A percentile compares a stretch with the other conserved stretches of the same genome.
phyloP scores from a whole-genome alignment of 1,140 invertebrate genomes.

The Anagrus nilaparvatae region DNA sequence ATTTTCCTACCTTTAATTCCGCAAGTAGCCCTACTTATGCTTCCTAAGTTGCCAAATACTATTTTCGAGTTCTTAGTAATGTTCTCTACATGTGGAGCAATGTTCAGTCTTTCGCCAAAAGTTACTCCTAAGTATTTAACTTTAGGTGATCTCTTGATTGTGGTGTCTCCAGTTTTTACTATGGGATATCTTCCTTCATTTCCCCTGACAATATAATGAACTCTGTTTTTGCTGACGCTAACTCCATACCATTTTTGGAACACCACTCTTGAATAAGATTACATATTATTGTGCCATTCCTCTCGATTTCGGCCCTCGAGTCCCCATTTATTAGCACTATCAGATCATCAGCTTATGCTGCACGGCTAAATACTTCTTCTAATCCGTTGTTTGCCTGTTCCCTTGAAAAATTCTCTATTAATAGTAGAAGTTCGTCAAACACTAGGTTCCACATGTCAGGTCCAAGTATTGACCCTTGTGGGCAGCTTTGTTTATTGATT shows the following conservation, averaged over 20 bases:
- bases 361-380: too few species aligned
- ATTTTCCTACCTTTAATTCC: constrained; percentile 15
- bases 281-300: too few species aligned
- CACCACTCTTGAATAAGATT: too few species aligned
- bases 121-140: constrained; percentile 12
- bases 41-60: constrained; percentile 5
- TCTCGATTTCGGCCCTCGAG: too few species aligned
- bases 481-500: constrained; percentile 27
- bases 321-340: too few species aligned
- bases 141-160: background rate
- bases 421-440: constrained; percentile 29
- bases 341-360: too few species aligned
- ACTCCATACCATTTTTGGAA: too few species aligned
- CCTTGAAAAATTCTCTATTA: too few species aligned
- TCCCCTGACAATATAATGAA: background rate
- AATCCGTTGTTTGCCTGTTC: too few species aligned
- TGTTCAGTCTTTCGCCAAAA: background rate
- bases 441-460: constrained; percentile 33
- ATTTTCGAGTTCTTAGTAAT: background rate
- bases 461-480: constrained; percentile 35
- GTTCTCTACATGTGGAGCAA: background rate
- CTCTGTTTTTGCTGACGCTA: too few species aligned
- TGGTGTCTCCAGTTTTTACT: background rate
- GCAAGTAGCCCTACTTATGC: constrained; percentile 10
- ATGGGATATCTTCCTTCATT: background rate